Evolutionary conservation across 64 coral and sea anemone genomes (phyloP), one percentile per base, ranked within the genome.

Genomic region (Porites lutea): DNA sequence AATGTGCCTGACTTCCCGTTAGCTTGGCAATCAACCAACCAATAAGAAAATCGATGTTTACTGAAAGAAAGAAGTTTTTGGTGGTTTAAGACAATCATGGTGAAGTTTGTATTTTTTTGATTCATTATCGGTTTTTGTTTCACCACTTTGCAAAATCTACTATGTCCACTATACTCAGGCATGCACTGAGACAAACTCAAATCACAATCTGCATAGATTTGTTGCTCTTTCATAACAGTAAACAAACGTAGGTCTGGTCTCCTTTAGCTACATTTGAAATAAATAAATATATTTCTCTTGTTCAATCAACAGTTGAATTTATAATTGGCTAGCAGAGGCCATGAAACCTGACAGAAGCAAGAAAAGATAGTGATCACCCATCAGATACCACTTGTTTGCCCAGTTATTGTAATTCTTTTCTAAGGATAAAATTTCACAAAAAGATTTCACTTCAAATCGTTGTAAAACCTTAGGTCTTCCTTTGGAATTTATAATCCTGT

Each of bases 391-490:
- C 21, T 67, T 67, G 64, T 67, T 67, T 67, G 10, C 64, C 64
- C 64, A 13, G 64, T 67, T 67, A 67, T 71, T 71, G 68, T 71
- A 71, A 71, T 71, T 71, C 68, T 71, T 71, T 71, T 71, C 19
- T 71, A 71, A 71, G 68, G 68, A 71, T 27, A 71, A 71, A 23
- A 27, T 71, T 71, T 71, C 68, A 71, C 68, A 71, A 44, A 71
- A 71, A 71, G 68, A 71, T 71, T 71, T 71, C 68, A 71, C 68
- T 23, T 71, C 68, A 71, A 2, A 71, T 13, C 68, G 0, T 71
- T 71, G 68, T 71, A 71, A 71, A 71, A 71, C 22, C 22, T 71
- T 27, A 71, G 20, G 4, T 71, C 20, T 71, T 71, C 68, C 68
- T 71, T 71, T 71, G 20, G 22, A 71, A 37, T 23, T 27, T 27